phyloP scores from a whole-genome alignment of 2,888 invertebrate genomes.

The Catotricha subobsoleta region DNA sequence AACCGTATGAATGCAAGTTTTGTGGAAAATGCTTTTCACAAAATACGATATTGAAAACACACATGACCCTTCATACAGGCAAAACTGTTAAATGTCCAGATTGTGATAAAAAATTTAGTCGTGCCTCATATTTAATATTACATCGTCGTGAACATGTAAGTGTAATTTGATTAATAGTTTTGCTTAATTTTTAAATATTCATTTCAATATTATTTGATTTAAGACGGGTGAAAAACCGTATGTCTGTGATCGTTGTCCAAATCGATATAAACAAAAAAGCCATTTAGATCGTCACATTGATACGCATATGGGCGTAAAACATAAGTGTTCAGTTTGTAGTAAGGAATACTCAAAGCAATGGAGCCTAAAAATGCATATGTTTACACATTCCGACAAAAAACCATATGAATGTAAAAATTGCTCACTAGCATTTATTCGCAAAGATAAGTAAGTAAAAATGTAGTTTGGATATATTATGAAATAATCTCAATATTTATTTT shows the following conservation, averaged over 20 bases:
- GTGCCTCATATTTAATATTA: conserved; percentile 19
- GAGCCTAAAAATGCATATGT: conserved; percentile 14
- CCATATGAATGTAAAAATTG: conserved; percentile 13
- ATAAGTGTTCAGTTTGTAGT: conserved; percentile 11
- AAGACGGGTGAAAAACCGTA: conserved; percentile 17
- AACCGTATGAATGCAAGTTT: conserved; percentile 20
- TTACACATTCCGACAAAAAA: conserved; percentile 11
- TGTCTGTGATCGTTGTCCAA: conserved; percentile 18
- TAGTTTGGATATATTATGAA: not conserved
- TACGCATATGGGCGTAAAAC: conserved; percentile 17
- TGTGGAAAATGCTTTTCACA: conserved; percentile 22
- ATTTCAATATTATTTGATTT: not conserved
- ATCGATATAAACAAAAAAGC: conserved; percentile 20
- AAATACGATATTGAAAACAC: conserved; percentile 21
- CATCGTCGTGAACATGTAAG: conserved; percentile 18
- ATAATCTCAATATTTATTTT: not conserved
- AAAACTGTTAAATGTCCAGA: conserved; percentile 21
- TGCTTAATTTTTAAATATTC: not conserved
- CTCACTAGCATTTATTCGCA: conserved; percentile 10
- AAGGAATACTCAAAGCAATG: conserved; percentile 12
- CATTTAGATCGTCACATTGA: conserved; percentile 22
- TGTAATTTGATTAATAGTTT: not conserved
- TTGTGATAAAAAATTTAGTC: conserved; percentile 22
- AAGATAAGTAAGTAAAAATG: conserved; percentile 10
- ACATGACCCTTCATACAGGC: conserved; percentile 21